These are phyloP conservation scores for Sminthurides bifidus DNA, from an alignment of 1,140 invertebrate species.

Conservation along the genomic window DNA sequence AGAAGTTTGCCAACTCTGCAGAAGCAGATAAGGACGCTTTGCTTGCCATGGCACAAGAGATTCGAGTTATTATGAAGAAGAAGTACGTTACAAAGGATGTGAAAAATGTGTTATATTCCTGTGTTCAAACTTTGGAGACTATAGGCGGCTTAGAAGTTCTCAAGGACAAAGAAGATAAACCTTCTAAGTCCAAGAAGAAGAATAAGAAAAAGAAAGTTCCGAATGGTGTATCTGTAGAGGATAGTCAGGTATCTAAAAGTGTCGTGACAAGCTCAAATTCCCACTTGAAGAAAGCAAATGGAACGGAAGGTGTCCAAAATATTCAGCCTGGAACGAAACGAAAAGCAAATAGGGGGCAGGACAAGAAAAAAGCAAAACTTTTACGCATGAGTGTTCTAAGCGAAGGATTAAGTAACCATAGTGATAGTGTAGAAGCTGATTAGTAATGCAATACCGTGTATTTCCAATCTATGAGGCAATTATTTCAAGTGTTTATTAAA, in stretches of 20 bases:
- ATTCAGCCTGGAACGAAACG: not conserved
- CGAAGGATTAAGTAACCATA: slow-evolving; percentile 5
- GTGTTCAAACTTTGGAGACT: not conserved
- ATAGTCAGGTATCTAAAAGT: not conserved
- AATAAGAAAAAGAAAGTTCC: slow-evolving; percentile 1
- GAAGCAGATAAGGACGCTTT: slow-evolving; percentile 5
- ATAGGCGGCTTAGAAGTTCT: not conserved
- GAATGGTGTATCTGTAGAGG: not conserved
- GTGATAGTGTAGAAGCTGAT: too few relatives aligned
- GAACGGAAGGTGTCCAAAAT: not conserved
- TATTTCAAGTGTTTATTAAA: too few relatives aligned
- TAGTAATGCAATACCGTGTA: too few relatives aligned
- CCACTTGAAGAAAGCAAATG: not conserved
- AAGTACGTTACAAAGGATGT: not conserved
- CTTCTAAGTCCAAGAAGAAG: not conserved
- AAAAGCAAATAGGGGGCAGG: not conserved
- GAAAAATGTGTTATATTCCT: slow-evolving; percentile 1
- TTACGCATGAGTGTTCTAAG: not conserved
- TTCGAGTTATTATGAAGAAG: not conserved
- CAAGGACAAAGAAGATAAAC: not conserved
- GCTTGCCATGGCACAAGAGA: slow-evolving; percentile 6
- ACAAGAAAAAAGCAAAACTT: slow-evolving; percentile 4
- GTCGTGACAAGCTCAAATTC: not conserved
- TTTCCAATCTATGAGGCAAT: too few relatives aligned
- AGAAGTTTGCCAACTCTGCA: slow-evolving; percentile 7